Evolutionary conservation across 2,888 invertebrate genomes (phyloP), one percentile per base, ranked within the genome.

Genomic region (Zygogramma bicolorata): DNA sequence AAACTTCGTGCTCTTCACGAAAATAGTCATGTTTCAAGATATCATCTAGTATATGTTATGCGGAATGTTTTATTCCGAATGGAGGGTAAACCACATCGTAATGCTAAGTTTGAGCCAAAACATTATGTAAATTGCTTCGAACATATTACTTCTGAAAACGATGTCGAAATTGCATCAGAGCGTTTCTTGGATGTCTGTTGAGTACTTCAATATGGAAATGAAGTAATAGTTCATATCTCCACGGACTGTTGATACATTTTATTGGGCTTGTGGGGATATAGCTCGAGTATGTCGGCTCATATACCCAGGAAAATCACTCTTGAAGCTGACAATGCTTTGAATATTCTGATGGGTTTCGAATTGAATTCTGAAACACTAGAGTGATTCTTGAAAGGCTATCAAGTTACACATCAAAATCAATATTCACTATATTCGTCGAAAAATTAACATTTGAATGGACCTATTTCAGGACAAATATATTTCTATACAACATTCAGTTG

Each of bases 191-290:
- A 71, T 58, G 71, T 62, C 59, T 68, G 70, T 63, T 68, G 75
- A 74, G 70, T 70, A 71, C 71, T 74, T 68, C 71, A 68, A 70
- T 74, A 77, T 77, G 75, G 74, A 70, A 77, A 77, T 77, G 67
- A 69, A 74, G 72, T 60, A 31, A 68, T 65, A 59, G 61, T 66
- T 59, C 71, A 67, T 68, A 76, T 75, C 72, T 70, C 71, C 60
- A 72, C 68, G 66, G 72, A 63, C 74, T 67, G 74, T 71, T 74
- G 68, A 76, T 25, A 65, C 68, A 68, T 75, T 67, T 75, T 75
- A 75, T 77, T 75, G 69, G 73, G 68, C 73, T 74, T 65, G 68
- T 62, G 74, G 57, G 71, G 65, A 63, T 63, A 20, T 29, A 18
- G 5, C 29, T 22, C 6, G 46, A 46, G 46, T 27, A 46, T 46